Conservation (phyloP, 2,797 vertebrate species). For the Acropternis orthonyx region DNA sequence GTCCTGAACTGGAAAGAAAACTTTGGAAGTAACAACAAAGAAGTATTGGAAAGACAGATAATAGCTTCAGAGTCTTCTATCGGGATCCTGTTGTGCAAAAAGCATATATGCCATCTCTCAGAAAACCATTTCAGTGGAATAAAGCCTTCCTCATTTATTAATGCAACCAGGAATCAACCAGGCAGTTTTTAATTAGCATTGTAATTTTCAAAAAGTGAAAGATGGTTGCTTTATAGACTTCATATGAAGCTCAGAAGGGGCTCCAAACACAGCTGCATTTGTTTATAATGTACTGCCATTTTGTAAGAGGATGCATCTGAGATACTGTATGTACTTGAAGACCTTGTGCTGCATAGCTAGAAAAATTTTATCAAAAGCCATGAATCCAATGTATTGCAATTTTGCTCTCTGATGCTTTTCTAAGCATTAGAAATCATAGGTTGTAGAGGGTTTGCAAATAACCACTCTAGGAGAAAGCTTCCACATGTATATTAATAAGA, state of each 20-base stretch:
- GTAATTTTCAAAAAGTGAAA: constrained; percentile 56
- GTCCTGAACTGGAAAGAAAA: constrained; percentile 52
- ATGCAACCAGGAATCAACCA: constrained; percentile 29
- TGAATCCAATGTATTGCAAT: constrained; percentile 78
- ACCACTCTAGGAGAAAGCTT: constrained; percentile 4
- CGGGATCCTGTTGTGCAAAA: constrained; percentile 35
- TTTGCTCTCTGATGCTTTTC: constrained; percentile 74
- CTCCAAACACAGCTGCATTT: constrained; percentile 72
- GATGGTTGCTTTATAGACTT: constrained; percentile 59
- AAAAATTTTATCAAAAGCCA: constrained; percentile 75
- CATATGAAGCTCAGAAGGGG: constrained; percentile 67
- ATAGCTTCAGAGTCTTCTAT: constrained; percentile 32
- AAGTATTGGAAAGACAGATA: constrained; percentile 40
- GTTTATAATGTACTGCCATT: constrained; percentile 64
- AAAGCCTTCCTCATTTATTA: constrained; percentile 43
- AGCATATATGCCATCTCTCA: constrained; percentile 6
- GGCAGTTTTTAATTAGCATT: constrained; percentile 51
- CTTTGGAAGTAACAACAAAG: constrained; percentile 69
- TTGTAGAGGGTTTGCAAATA: constrained; percentile 75
- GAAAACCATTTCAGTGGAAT: constrained; percentile 42
- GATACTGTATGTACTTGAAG: constrained; percentile 40
- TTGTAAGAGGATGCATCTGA: constrained; percentile 71
- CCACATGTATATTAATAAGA: constrained; percentile 31
- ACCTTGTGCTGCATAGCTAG: constrained; percentile 36
- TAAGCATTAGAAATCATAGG: constrained; percentile 47